A percentile compares a stretch with the other conserved stretches of the same genome.
Conservation (phyloP, 92 coral and sea anemone genomes). For the Heteractis magnifica region DNA sequence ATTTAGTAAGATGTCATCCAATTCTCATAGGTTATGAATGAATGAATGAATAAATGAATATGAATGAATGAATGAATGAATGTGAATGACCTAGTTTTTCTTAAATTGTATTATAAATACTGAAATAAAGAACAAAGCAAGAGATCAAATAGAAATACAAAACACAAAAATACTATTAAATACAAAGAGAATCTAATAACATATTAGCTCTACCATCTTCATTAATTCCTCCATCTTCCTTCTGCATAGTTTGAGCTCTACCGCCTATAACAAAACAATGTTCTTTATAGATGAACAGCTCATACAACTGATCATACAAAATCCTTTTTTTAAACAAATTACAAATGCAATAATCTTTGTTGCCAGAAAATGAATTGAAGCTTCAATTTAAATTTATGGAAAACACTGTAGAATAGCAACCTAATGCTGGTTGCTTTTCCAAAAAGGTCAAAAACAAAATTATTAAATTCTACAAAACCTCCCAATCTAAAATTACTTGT, state of each 20-base stretch:
- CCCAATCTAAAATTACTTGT: too few relatives aligned
- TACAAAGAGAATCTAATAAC: neutral
- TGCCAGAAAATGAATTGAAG: neutral
- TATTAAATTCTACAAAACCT: too few relatives aligned
- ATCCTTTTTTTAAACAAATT: neutral
- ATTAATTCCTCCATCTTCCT: constrained; percentile 30
- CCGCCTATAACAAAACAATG: constrained; percentile 19
- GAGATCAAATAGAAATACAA: neutral
- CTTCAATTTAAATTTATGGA: too few relatives aligned
- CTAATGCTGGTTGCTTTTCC: too few relatives aligned
- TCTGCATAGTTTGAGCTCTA: neutral
- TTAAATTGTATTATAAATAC: too few relatives aligned
- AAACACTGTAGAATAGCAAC: too few relatives aligned
- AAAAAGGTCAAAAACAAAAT: too few relatives aligned
- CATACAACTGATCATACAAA: neutral
- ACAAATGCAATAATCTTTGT: too few relatives aligned
- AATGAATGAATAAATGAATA: neutral
- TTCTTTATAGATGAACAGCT: neutral
- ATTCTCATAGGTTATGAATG: neutral
- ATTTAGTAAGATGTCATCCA: too few relatives aligned
- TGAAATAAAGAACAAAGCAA: too few relatives aligned
- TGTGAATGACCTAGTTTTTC: neutral
- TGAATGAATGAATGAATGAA: neutral
- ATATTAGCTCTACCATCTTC: constrained; percentile 17
- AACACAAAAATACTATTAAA: neutral